These are phyloP conservation scores for Drosophila limbata DNA, from an alignment of 2,888 invertebrate genomes.

Conservation along the genomic window DNA sequence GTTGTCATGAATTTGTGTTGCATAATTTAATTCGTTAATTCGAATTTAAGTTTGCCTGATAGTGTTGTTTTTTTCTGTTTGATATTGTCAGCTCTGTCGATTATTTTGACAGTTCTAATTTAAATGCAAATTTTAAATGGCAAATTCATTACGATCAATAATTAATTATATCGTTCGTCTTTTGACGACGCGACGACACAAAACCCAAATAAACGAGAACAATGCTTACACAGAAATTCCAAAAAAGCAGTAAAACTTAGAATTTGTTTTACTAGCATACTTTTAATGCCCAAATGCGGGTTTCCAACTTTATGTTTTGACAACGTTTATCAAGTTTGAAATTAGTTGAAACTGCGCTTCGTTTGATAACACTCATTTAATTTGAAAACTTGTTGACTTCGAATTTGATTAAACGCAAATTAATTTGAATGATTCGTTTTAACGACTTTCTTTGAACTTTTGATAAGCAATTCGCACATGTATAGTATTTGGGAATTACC, in stretches of 20 bases:
- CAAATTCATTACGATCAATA: slow-evolving; percentile 63
- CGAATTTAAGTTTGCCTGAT: slow-evolving; percentile 29
- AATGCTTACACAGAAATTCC: slow-evolving; percentile 54
- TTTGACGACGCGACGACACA: slow-evolving; percentile 52
- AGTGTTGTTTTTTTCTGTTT: slow-evolving; percentile 32
- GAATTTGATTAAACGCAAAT: slow-evolving; percentile 38
- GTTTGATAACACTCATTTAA: slow-evolving; percentile 44
- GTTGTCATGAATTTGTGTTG: slow-evolving; percentile 13
- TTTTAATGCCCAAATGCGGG: slow-evolving; percentile 44
- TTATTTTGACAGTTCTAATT: slow-evolving; percentile 72
- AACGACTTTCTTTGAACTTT: slow-evolving; percentile 64
- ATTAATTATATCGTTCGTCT: slow-evolving; percentile 65
- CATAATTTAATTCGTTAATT: slow-evolving; percentile 35
- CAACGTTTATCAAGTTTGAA: slow-evolving; percentile 54
- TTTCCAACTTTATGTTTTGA: slow-evolving; percentile 47
- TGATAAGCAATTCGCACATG: slow-evolving; percentile 48
- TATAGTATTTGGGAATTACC: slow-evolving; percentile 53
- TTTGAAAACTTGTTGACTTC: slow-evolving; percentile 48
- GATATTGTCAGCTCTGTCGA: slow-evolving; percentile 29
- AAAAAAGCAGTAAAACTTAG: slow-evolving; percentile 40
- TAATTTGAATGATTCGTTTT: slow-evolving; percentile 60
- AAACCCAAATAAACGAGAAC: slow-evolving; percentile 48
- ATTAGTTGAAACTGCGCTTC: slow-evolving; percentile 42
- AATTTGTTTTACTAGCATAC: slow-evolving; percentile 45
- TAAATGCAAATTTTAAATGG: slow-evolving; percentile 72